These are phyloP conservation scores for Oophaga pumilio DNA, from an alignment of 2,113 vertebrate species.

Conservation along the genomic window DNA sequence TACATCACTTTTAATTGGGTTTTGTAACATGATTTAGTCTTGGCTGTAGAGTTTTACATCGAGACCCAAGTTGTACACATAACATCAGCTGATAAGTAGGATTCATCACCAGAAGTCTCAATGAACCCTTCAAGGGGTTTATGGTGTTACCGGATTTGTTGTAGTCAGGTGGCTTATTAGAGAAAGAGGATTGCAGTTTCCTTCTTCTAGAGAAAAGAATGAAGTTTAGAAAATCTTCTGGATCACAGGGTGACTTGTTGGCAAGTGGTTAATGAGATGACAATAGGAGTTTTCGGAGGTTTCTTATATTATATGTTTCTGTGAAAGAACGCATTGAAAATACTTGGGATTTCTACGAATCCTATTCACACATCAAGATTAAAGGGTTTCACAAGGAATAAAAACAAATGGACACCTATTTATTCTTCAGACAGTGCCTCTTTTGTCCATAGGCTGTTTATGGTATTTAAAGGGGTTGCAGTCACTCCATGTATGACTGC, in stretches of 20 bases:
- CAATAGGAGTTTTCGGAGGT: background rate
- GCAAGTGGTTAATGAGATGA: background rate
- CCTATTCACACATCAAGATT: no score
- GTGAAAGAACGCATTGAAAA: no score
- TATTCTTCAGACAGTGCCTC: no score
- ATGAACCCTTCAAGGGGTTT: background rate
- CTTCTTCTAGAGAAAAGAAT: background rate
- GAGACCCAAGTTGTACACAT: background rate
- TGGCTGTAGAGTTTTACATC: background rate
- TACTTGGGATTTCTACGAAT: no score
- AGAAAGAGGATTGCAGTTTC: slow-evolving; percentile 11
- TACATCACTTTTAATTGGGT: background rate
- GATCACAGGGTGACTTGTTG: background rate
- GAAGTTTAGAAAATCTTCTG: background rate
- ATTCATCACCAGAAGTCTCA: background rate
- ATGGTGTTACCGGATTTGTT: slow-evolving; percentile 25
- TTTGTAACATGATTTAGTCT: background rate
- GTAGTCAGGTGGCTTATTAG: slow-evolving; percentile 5
- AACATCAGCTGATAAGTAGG: background rate
- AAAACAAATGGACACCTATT: no score
- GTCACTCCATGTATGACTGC: no score
- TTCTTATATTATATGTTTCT: no score
- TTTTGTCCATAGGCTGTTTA: no score
- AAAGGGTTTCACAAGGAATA: no score
- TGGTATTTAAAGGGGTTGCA: no score